Percentiles rank a stretch among this genome's conserved stretches.
Conservation (phyloP, 2,888 invertebrate species). For the Synanthedon vespiformis region DNA sequence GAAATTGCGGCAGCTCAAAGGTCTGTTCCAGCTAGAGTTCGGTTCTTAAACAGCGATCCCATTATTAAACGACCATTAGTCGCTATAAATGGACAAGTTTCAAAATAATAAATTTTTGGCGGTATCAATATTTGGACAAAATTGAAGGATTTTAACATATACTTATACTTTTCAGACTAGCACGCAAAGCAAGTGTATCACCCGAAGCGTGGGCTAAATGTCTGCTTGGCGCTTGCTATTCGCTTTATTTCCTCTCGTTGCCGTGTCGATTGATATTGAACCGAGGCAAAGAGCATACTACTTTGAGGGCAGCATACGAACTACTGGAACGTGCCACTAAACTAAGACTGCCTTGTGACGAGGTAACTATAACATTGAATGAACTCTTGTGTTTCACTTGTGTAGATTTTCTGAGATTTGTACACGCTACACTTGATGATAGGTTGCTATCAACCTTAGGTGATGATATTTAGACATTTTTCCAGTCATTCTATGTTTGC, state of each 20-base stretch:
- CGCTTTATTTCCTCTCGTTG: conserved; percentile 95
- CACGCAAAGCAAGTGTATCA: conserved; percentile 70
- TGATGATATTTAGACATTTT: too few relatives aligned
- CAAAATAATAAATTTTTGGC: not conserved
- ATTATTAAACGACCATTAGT: too few relatives aligned
- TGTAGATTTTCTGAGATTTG: too few relatives aligned
- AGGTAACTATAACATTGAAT: conserved; percentile 62
- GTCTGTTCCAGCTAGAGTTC: conserved; percentile 14
- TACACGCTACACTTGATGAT: too few relatives aligned
- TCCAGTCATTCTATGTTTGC: not conserved
- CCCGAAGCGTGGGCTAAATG: conserved; percentile 96
- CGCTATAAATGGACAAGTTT: too few relatives aligned
- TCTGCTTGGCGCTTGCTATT: conserved; percentile 87
- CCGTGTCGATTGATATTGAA: conserved; percentile 84
- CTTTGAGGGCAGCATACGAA: conserved; percentile 85
- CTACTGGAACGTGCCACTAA: conserved; percentile 89
- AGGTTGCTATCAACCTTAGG: too few relatives aligned
- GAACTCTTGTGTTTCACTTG: too few relatives aligned
- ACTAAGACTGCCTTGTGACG: conserved; percentile 88
- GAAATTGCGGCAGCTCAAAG: conserved; percentile 94
- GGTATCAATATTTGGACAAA: not conserved
- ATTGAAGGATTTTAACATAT: not conserved
- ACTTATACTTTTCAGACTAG: conserved; percentile 44
- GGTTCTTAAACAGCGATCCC: too few relatives aligned
- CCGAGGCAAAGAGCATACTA: conserved; percentile 80